Conservation (phyloP, 2,888 invertebrate genomes). For the Diploptera punctata region DNA sequence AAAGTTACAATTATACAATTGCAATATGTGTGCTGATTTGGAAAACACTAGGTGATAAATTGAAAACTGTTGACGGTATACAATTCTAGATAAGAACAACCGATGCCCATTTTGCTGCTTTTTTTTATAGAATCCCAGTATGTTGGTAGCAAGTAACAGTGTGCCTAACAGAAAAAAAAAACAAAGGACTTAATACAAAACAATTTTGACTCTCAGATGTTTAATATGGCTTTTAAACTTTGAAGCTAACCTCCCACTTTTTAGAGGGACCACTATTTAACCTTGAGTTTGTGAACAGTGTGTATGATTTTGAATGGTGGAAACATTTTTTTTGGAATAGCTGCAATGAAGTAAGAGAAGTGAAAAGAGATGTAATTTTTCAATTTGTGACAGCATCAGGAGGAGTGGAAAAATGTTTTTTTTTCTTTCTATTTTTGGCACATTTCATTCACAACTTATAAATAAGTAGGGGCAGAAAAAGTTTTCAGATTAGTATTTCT, state of each 20-base stretch:
- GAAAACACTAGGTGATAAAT: too few species aligned
- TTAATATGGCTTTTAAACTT: neutral
- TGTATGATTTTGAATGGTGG: neutral
- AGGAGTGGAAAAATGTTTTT: neutral
- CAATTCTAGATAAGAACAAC: neutral
- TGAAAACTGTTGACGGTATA: too few species aligned
- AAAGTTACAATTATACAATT: too few species aligned
- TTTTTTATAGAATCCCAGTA: neutral
- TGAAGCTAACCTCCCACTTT: neutral
- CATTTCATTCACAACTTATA: neutral
- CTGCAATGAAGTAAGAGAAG: neutral
- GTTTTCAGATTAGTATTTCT: neutral
- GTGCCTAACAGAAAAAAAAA: neutral
- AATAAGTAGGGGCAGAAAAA: neutral
- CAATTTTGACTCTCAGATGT: too few species aligned
- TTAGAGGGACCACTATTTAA: neutral
- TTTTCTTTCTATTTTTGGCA: neutral
- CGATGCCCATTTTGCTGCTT: neutral
- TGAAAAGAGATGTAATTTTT: neutral
- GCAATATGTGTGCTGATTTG: neutral
- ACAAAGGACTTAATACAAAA: neutral
- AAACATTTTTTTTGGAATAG: neutral
- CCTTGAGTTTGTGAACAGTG: neutral
- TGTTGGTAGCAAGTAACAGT: neutral
- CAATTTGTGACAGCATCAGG: neutral